These are phyloP conservation scores for Eutolmus rufibarbis DNA, from an alignment of 2,888 invertebrate genomes.

Conservation along the genomic window DNA sequence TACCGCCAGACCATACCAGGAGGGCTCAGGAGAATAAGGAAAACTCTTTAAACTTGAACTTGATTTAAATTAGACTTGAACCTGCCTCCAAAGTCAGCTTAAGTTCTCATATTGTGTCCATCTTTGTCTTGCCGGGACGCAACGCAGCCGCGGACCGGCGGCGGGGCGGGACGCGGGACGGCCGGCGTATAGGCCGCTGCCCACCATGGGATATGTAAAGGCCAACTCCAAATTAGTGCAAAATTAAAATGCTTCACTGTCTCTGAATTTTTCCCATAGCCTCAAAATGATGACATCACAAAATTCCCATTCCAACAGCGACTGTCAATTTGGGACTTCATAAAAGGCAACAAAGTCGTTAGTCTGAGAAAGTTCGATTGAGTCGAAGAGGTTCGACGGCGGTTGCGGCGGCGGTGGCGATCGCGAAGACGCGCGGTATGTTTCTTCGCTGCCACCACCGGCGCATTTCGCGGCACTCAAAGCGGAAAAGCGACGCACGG, in stretches of 20 bases:
- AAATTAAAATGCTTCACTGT: conserved; percentile 47
- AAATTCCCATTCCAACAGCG: conserved; percentile 32
- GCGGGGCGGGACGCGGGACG: neutral
- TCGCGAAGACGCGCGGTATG: neutral
- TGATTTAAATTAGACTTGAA: conserved; percentile 48
- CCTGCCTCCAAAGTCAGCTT: conserved; percentile 44
- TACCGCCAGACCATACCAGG: conserved; percentile 46
- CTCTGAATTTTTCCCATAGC: conserved; percentile 46
- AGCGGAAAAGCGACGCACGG: conserved; percentile 9
- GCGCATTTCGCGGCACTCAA: conserved; percentile 31
- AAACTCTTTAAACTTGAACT: conserved; percentile 42
- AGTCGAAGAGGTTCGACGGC: neutral
- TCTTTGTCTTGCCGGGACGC: conserved; percentile 10
- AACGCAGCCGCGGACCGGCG: neutral
- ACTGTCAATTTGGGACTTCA: conserved; percentile 36
- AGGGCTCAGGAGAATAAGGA: conserved; percentile 41
- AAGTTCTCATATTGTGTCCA: conserved; percentile 34
- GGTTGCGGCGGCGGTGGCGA: neutral
- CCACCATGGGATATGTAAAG: conserved; percentile 9
- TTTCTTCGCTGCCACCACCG: neutral
- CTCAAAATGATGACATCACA: conserved; percentile 48
- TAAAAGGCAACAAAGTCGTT: conserved; percentile 25
- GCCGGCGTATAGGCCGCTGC: neutral
- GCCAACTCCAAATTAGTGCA: conserved; percentile 47
- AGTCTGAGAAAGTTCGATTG: conserved; percentile 29